A percentile compares a stretch with the other conserved stretches of the same genome.
Conservation (phyloP, 2,113 vertebrate species). For the Tauraco erythrolophus region DNA sequence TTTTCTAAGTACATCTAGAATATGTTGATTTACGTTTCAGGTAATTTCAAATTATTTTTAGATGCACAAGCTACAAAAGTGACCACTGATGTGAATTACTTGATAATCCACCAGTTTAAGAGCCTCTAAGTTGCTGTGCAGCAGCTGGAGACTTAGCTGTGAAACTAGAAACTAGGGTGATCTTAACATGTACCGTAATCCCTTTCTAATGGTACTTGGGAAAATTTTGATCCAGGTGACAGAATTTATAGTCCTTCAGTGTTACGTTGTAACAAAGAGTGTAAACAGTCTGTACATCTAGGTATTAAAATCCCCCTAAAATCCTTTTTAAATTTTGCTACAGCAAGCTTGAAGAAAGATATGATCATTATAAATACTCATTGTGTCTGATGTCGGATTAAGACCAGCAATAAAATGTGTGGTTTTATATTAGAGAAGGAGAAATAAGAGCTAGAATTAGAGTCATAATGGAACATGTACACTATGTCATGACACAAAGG, state of each 20-base stretch:
- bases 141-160: background rate
- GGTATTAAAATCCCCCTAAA: background rate
- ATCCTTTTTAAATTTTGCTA: background rate
- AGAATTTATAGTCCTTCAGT: background rate
- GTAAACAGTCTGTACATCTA: background rate
- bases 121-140: background rate
- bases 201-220: background rate
- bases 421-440: background rate
- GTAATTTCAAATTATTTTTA: background rate
- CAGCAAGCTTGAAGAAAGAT: background rate
- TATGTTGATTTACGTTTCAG: background rate
- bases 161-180: background rate
- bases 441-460: background rate
- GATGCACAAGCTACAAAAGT: background rate
- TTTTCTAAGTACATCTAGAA: background rate
- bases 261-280: background rate
- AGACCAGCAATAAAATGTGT: background rate
- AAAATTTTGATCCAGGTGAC: background rate
- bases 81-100: background rate
- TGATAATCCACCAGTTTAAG: background rate
- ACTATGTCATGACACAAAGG: background rate
- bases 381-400: background rate
- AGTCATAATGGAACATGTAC: background rate
- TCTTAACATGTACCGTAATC: background rate
- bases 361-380: background rate